Conservation (phyloP, 2,888 invertebrate genomes). For the Chironomus riparius region DNA sequence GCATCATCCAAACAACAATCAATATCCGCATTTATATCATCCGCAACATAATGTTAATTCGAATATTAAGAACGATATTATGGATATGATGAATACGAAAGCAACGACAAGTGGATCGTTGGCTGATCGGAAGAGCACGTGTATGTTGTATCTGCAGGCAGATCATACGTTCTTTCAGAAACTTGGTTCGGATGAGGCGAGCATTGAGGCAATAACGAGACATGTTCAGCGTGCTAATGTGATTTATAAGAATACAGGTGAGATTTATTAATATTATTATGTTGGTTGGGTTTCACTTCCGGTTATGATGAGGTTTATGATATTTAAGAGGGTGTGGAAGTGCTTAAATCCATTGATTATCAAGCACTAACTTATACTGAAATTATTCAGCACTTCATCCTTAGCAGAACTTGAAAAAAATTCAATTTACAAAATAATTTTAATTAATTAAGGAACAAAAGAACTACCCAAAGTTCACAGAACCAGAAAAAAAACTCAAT, state of each 20-base stretch:
- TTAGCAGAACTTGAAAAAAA: too few species aligned
- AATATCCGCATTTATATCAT: slow-evolving; percentile 31
- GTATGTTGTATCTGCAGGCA: slow-evolving; percentile 91
- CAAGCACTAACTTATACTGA: too few species aligned
- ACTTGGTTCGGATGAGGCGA: slow-evolving; percentile 87
- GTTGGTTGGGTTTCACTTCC: too few species aligned
- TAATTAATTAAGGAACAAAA: too few species aligned
- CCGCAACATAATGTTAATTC: slow-evolving; percentile 52
- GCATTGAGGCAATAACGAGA: slow-evolving; percentile 89
- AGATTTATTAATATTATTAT: slow-evolving; percentile 28
- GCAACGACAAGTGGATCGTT: slow-evolving; percentile 48
- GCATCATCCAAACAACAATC: slow-evolving; percentile 27
- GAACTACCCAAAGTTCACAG: too few species aligned
- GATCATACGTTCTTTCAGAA: slow-evolving; percentile 93
- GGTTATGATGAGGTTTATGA: too few species aligned
- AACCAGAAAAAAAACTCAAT: too few species aligned
- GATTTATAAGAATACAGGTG: slow-evolving; percentile 77
- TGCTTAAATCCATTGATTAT: too few species aligned
- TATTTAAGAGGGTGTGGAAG: too few species aligned
- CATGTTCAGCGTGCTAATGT: slow-evolving; percentile 90
- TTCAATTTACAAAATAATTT: too few species aligned
- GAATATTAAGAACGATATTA: slow-evolving; percentile 29
- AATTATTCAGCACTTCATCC: too few species aligned
- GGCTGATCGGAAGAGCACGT: slow-evolving; percentile 83
- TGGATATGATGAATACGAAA: slow-evolving; percentile 35